Evolutionary conservation across 2,113 vertebrate genomes (phyloP).

Genomic region (Microtus ochrogaster): DNA sequence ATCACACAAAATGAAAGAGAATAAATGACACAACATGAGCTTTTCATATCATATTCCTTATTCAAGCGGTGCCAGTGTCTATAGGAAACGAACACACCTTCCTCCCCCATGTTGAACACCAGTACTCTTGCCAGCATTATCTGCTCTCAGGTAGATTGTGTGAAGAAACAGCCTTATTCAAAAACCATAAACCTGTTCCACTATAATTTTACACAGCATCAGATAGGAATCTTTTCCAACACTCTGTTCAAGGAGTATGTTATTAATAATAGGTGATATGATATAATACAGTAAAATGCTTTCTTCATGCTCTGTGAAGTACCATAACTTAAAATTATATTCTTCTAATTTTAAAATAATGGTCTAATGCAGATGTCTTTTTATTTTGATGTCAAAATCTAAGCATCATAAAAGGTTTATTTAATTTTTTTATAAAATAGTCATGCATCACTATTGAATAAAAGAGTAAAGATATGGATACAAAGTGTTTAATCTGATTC

Average conservation of each 20-base stretch:
- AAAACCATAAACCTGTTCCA: background rate
- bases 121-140: background rate
- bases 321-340: background rate
- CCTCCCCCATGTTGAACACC: background rate
- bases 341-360: background rate
- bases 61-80: constrained; percentile 47
- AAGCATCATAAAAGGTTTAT: background rate
- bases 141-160: background rate
- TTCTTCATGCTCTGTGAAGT: background rate
- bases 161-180: background rate
- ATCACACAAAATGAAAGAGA: constrained; percentile 63
- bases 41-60: constrained; percentile 57
- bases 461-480: background rate
- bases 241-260: background rate
- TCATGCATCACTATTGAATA: background rate
- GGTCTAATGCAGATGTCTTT: background rate
- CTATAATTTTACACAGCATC: background rate
- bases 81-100: background rate
- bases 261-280: background rate
- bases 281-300: background rate
- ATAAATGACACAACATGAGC: background rate
- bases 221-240: background rate
- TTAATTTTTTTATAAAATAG: background rate
- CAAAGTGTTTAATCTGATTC: background rate
- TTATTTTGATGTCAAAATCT: background rate